These are phyloP conservation scores for Torymus texanus DNA, from an alignment of 2,888 invertebrate genomes.

Conservation along the genomic window DNA sequence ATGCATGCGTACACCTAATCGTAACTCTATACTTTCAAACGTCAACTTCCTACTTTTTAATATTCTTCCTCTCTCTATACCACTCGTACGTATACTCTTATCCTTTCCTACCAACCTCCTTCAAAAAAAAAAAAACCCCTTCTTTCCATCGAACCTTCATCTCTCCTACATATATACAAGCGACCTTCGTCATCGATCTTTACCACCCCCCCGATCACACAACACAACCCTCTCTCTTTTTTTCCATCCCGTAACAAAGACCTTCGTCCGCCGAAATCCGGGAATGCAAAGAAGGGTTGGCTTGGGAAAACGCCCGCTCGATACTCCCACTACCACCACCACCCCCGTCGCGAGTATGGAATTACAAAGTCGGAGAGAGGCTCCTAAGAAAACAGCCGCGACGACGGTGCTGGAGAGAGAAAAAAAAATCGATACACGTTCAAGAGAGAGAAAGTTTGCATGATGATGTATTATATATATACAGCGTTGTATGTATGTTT, in stretches of 20 bases:
- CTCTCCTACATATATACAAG: too few relatives aligned
- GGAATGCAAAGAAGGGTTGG: too few relatives aligned
- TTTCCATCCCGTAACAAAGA: neutral
- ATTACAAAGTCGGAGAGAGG: conserved; percentile 50
- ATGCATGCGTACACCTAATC: too few relatives aligned
- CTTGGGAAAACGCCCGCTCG: neutral
- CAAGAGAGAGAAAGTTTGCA: conserved; percentile 1
- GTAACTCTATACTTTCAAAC: too few relatives aligned
- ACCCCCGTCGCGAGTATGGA: conserved; percentile 24
- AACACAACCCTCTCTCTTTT: neutral
- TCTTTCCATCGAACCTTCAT: too few relatives aligned
- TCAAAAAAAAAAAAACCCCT: too few relatives aligned
- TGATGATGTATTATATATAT: conserved; percentile 18
- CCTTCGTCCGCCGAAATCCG: neutral
- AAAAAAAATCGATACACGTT: conserved; percentile 44
- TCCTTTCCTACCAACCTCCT: too few relatives aligned
- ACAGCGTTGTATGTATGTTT: neutral
- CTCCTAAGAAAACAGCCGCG: conserved; percentile 45
- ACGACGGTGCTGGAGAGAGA: neutral
- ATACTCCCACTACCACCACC: neutral
- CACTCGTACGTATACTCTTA: too few relatives aligned
- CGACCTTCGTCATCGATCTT: too few relatives aligned
- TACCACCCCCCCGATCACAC: too few relatives aligned
- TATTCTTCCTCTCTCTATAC: too few relatives aligned
- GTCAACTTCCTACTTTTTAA: too few relatives aligned